Evolutionary conservation across 2,888 invertebrate genomes (phyloP).

Genomic region (Alloplasta piceator): DNA sequence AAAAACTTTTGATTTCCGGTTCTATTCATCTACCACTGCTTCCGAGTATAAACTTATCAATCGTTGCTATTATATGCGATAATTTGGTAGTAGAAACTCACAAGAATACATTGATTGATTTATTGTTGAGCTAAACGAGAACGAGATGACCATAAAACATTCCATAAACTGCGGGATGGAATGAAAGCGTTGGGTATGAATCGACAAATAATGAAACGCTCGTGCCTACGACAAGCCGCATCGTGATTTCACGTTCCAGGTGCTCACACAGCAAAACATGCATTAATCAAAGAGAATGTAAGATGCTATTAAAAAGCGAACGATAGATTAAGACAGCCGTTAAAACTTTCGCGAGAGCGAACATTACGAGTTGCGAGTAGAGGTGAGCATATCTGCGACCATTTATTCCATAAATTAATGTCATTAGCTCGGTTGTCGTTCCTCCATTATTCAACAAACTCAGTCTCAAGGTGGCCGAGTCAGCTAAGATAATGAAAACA

Average conservation of each 20-base stretch:
- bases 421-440: conserved; percentile 20
- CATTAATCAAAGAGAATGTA: conserved; percentile 7
- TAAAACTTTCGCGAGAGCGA: conserved; percentile 9
- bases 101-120: neutral
- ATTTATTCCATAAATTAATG: conserved; percentile 40
- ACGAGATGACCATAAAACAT: conserved; percentile 1
- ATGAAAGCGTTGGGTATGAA: conserved; percentile 23
- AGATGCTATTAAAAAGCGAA: conserved; percentile 19
- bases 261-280: conserved; percentile 2
- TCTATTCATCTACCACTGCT: no score
- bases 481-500: no score
- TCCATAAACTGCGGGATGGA: conserved; percentile 19
- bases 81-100: no score
- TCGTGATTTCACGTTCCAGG: conserved; percentile 12
- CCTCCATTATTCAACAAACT: no score
- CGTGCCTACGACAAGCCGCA: neutral
- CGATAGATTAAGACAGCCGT: conserved; percentile 44
- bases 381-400: conserved; percentile 1
- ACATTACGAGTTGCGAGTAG: conserved; percentile 30
- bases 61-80: no score
- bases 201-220: conserved; percentile 22
- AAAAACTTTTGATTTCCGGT: no score
- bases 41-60: no score
- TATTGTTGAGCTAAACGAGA: neutral
- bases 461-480: no score